Percentiles rank a stretch among this genome's conserved stretches.
These are phyloP conservation scores for Oceanodroma tethys DNA, from an alignment of 2,113 vertebrate species.

Conservation along the genomic window DNA sequence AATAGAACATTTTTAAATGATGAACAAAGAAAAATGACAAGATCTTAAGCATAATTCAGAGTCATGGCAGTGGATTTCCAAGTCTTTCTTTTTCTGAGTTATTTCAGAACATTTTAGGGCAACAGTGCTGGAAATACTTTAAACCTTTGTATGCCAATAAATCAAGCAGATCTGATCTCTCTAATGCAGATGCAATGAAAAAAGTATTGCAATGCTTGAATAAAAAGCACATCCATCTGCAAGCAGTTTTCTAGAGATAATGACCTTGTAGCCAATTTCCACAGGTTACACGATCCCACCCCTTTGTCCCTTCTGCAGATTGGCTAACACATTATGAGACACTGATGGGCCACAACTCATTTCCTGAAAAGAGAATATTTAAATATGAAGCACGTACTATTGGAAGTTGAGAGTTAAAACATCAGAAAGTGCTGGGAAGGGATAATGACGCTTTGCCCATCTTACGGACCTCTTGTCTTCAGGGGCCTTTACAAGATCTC, in stretches of 20 bases:
- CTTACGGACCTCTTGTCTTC: neutral
- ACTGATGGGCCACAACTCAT: accelerated
- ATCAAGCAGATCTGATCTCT: neutral
- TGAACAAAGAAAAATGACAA: neutral
- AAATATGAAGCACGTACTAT: neutral
- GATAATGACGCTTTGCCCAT: neutral
- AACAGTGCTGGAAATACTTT: neutral
- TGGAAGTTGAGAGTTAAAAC: neutral
- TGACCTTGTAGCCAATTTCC: neutral
- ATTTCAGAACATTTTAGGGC: neutral
- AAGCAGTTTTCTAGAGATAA: neutral
- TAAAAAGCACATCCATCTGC: neutral
- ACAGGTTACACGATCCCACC: neutral
- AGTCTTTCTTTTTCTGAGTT: neutral
- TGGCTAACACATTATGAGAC: neutral
- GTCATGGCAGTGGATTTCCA: neutral
- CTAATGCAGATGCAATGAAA: neutral
- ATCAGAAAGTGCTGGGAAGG: neutral
- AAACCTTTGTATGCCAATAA: neutral
- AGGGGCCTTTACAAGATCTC: neutral
- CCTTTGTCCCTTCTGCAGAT: neutral
- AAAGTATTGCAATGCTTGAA: neutral
- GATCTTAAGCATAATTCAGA: neutral
- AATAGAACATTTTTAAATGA: neutral
- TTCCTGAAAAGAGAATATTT: neutral